Conservation (phyloP, 1,140 invertebrate genomes). For the Platorchestia sp. region DNA sequence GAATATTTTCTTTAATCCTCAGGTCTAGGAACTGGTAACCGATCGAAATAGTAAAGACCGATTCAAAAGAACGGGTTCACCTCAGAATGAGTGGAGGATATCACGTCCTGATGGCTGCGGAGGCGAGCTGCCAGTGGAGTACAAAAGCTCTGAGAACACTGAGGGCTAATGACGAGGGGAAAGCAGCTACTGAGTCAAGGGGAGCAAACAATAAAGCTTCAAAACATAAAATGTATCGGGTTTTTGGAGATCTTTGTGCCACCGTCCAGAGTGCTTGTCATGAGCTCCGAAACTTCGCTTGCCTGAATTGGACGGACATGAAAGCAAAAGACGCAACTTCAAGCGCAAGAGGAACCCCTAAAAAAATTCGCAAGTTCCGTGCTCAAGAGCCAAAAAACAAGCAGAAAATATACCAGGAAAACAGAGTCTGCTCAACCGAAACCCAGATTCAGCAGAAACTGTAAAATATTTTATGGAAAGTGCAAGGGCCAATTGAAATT, state of each 20-base stretch:
- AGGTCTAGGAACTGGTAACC: not conserved
- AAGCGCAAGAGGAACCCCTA: constrained; percentile 12
- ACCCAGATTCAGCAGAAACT: not conserved
- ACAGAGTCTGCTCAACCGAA: not conserved
- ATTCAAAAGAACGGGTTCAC: not conserved
- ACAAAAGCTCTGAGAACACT: not conserved
- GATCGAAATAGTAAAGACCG: not conserved
- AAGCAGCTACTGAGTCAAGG: constrained; percentile 36
- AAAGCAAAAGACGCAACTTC: constrained; percentile 38
- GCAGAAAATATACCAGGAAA: not conserved
- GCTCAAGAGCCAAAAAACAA: constrained; percentile 15
- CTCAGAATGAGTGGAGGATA: not conserved
- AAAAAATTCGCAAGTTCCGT: constrained; percentile 12
- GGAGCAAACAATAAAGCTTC: constrained; percentile 4
- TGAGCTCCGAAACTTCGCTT: constrained; percentile 12
- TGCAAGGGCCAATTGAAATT: not conserved
- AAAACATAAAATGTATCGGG: constrained; percentile 28
- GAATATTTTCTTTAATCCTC: not conserved
- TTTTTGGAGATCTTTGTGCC: constrained; percentile 17
- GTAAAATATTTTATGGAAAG: not conserved
- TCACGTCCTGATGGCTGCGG: not conserved
- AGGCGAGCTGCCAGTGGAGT: constrained; percentile 31
- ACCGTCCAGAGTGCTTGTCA: not conserved
- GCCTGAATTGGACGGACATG: constrained; percentile 27
- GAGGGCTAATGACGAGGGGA: constrained; percentile 46